Conservation (phyloP, 2,113 vertebrate genomes). For the Macquaria ambigua region DNA sequence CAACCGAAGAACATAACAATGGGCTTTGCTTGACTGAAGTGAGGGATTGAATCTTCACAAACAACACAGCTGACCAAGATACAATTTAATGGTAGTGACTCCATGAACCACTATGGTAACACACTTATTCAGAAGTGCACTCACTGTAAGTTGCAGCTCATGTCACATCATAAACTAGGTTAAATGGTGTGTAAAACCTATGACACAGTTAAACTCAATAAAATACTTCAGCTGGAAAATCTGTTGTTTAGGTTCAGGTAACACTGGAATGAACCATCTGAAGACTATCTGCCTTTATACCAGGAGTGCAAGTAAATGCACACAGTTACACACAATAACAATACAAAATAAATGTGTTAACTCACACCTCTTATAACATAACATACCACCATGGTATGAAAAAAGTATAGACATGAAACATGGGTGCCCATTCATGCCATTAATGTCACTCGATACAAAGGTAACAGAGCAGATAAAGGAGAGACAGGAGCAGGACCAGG, state of each 20-base stretch:
- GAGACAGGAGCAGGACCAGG: neutral
- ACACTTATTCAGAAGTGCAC: conserved; percentile 6
- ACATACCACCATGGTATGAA: neutral
- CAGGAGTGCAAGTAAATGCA: neutral
- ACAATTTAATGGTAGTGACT: neutral
- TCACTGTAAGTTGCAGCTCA: neutral
- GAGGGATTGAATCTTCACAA: neutral
- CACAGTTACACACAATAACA: neutral
- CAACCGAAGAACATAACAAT: conserved; percentile 1
- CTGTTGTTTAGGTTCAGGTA: conserved; percentile 1
- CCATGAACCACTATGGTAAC: conserved; percentile 20
- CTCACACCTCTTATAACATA: neutral
- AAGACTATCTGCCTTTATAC: too few species aligned
- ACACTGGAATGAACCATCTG: conserved; percentile 17
- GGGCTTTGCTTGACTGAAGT: neutral
- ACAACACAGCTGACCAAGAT: neutral
- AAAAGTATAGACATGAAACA: neutral
- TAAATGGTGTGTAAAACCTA: conserved; percentile 55
- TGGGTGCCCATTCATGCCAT: neutral
- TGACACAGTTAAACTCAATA: conserved; percentile 19
- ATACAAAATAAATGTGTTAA: neutral
- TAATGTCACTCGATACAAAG: neutral
- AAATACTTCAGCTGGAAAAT: conserved; percentile 35
- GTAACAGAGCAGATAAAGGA: neutral
- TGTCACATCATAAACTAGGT: conserved; percentile 25